Conservation (phyloP, 2,888 invertebrate species). For the Drosophila koepferae region DNA sequence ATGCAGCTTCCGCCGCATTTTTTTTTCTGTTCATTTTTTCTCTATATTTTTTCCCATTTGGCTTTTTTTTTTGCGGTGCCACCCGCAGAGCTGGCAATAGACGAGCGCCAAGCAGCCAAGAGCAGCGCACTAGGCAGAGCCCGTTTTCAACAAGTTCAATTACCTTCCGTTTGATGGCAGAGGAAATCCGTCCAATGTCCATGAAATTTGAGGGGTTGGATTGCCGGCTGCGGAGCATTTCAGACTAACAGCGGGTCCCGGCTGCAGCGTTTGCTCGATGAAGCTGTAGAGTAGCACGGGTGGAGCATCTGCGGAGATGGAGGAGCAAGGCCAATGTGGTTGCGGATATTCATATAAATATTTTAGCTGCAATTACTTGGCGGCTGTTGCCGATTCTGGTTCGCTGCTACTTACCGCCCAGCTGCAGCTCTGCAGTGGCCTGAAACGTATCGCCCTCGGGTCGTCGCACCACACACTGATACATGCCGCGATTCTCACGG, state of each 20-base stretch:
- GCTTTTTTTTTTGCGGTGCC: constrained; percentile 43
- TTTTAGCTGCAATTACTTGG: constrained; percentile 61
- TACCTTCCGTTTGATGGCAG: constrained; percentile 87
- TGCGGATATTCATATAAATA: constrained; percentile 67
- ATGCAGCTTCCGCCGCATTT: constrained; percentile 67
- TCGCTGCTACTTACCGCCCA: constrained; percentile 87
- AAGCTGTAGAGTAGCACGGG: constrained; percentile 91
- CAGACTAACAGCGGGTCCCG: constrained; percentile 91
- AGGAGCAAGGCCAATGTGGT: constrained; percentile 26
- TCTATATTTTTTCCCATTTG: constrained; percentile 30
- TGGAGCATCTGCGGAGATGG: constrained; percentile 88
- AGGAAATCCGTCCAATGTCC: constrained; percentile 91
- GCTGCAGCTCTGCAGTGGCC: constrained; percentile 90
- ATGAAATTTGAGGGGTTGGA: constrained; percentile 92
- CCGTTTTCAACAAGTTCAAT: constrained; percentile 84
- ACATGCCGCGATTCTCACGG: constrained; percentile 91
- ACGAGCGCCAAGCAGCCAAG: constrained; percentile 27
- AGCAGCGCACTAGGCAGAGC: constrained; percentile 11
- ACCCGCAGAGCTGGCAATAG: constrained; percentile 72
- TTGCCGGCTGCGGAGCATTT: constrained; percentile 92
- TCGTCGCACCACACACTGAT: constrained; percentile 90
- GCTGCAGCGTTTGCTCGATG: constrained; percentile 92
- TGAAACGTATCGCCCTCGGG: constrained; percentile 91
- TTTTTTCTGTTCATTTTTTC: constrained; percentile 5
- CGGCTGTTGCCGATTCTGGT: constrained; percentile 12